phyloP scores from a whole-genome alignment of 2,888 invertebrate genomes.

The Lacanobia wlatinum region DNA sequence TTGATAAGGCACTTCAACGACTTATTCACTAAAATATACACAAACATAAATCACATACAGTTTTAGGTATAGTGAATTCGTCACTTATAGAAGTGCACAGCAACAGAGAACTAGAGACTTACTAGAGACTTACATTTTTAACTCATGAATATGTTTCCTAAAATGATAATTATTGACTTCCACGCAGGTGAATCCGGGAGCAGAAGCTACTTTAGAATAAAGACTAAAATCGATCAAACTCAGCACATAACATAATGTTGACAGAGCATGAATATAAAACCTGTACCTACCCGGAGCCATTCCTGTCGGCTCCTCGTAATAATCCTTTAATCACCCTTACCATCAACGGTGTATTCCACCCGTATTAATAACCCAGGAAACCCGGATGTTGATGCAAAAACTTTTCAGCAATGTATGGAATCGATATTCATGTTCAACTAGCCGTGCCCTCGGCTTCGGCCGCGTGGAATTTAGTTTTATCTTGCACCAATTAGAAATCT shows the following conservation, averaged over 20 bases:
- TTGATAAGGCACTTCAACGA: too few relatives aligned
- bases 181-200: too few relatives aligned
- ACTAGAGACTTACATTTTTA: too few relatives aligned
- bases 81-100: too few relatives aligned
- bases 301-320: not conserved
- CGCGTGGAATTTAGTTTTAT: too few relatives aligned
- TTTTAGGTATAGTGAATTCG: too few relatives aligned
- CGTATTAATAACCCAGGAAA: slow-evolving; percentile 3
- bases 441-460: not conserved
- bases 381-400: slow-evolving; percentile 17
- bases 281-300: not conserved
- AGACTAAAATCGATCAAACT: not conserved
- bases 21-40: too few relatives aligned
- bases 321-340: slow-evolving; percentile 6
- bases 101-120: too few relatives aligned
- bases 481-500: too few relatives aligned
- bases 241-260: not conserved
- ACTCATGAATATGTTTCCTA: too few relatives aligned
- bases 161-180: too few relatives aligned
- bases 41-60: too few relatives aligned
- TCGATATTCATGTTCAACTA: not conserved
- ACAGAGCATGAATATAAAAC: slow-evolving; percentile 10
- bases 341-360: slow-evolving; percentile 9
- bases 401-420: slow-evolving; percentile 3
- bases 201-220: not conserved